Percentiles rank a stretch among this genome's conserved stretches.
Conservation (phyloP, 2,113 vertebrate species). For the Pelusios castaneus region DNA sequence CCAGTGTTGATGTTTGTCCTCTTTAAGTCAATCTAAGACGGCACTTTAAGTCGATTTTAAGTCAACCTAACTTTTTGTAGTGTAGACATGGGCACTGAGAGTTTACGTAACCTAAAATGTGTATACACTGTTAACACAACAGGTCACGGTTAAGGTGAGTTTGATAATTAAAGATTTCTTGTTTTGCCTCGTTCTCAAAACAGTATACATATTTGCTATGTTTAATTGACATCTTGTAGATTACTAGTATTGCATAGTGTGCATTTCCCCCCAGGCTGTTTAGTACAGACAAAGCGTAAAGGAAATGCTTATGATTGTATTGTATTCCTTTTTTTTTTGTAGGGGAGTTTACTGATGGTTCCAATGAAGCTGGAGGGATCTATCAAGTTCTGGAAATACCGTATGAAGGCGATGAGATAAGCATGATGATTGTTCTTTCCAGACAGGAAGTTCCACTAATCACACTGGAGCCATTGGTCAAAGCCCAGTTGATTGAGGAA, state of each 20-base stretch:
- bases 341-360: conserved; percentile 99
- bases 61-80: too few species aligned
- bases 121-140: too few species aligned
- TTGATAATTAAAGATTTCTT: neutral
- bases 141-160: neutral
- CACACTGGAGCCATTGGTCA: conserved; percentile 91
- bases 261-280: accelerated
- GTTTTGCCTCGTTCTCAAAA: neutral
- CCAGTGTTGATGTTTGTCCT: too few species aligned
- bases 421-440: conserved; percentile 94
- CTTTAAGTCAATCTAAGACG: too few species aligned
- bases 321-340: conserved; percentile 7
- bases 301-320: neutral
- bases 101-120: neutral
- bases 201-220: neutral
- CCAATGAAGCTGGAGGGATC: conserved; percentile 94
- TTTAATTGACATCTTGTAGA: neutral
- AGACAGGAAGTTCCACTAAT: conserved; percentile 95
- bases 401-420: conserved; percentile 93
- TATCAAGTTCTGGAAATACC: conserved; percentile 98
- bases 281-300: neutral
- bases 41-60: too few species aligned
- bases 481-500: conserved; percentile 91
- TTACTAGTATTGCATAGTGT: neutral
- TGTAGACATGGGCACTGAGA: too few species aligned